Base-by-base conservation (phyloP, 2,113 vertebrate species). In the Nothobranchius furzeri region DNA sequence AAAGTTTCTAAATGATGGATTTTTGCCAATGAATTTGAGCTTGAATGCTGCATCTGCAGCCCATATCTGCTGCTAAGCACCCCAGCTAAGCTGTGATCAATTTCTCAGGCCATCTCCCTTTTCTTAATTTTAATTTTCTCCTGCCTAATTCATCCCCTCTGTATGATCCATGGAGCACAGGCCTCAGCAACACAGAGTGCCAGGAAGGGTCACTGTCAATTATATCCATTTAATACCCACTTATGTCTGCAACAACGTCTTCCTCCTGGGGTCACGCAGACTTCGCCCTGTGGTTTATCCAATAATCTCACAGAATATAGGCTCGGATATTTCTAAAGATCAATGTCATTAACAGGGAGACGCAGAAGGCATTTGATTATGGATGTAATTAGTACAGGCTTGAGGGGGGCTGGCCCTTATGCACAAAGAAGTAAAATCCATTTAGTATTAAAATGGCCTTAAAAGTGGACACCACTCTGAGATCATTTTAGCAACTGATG, bases 221-320 rank as follows among this genome's bases (percentile, higher is more conserved):
- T 94, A 93, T 91, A 93, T 91, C 92, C 91, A 93, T 94, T 93
- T 94, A 94, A 94, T 94, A 93, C 92, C 92, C 90, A 93, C 92
- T 93, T 93, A 93, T 91, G 91, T 91, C 90, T 89, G 86, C 86
- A 79, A 88, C 81, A 82, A 87, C 83, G 66, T 91, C 80, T 87
- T 90, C 83, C 76, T 85, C 67, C 82, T 50, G 88, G 85, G 91
- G 92, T 94, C 92, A 93, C 68, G 40, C 88, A 89, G 90, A 90
- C 89, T 89, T 92, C 78, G 83, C 89, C 85, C 88, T 84, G 82
- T 90, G 86, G 91, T 92, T 93, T 93, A 92, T 92, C 92, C 91
- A 92, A 93, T 93, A 93, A 93, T 93, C 92, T 93, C 87, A 75
- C 85, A 76, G 90, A 92, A 93, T 93, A 91, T 92, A 89, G 90